A percentile compares a stretch with the other conserved stretches of the same genome.
phyloP scores from a whole-genome alignment of 2,888 invertebrate genomes.

The Hirtodrosophila histrioides region DNA sequence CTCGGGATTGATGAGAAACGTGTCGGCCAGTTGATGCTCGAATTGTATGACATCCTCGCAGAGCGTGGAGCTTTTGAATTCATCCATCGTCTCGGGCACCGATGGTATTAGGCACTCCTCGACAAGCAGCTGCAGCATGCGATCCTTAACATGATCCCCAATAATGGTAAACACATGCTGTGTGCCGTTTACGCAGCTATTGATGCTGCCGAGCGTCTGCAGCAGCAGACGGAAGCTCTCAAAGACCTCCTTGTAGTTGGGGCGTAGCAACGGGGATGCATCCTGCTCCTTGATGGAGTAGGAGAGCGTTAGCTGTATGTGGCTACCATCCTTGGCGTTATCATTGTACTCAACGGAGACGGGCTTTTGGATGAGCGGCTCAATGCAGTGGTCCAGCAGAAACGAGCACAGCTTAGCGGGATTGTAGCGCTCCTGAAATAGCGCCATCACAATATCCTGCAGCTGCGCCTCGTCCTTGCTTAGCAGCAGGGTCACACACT shows the following conservation, averaged over 20 bases:
- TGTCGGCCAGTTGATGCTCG: conserved; percentile 87
- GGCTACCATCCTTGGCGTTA: conserved; percentile 62
- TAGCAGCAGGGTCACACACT: conserved; percentile 80
- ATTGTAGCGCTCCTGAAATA: conserved; percentile 83
- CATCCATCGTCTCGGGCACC: conserved; percentile 90
- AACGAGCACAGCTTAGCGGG: conserved; percentile 82
- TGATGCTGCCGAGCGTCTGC: conserved; percentile 79
- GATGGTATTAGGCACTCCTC: conserved; percentile 90
- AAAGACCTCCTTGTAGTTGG: conserved; percentile 82
- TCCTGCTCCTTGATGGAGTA: conserved; percentile 77
- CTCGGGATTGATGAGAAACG: conserved; percentile 86
- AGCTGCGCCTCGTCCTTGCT: conserved; percentile 80
- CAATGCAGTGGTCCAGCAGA: conserved; percentile 82
- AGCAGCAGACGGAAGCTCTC: conserved; percentile 75
- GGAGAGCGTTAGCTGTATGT: conserved; percentile 78
- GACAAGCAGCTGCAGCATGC: conserved; percentile 88
- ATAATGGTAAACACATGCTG: conserved; percentile 84
- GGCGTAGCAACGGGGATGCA: conserved; percentile 66
- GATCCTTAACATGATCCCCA: conserved; percentile 86
- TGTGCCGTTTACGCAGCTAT: conserved; percentile 74
- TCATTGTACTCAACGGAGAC: conserved; percentile 80
- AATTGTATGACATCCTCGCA: conserved; percentile 88
- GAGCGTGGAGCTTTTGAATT: conserved; percentile 88
- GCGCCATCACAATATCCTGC: conserved; percentile 80
- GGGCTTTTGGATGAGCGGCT: conserved; percentile 82